Evolutionary conservation across 2,797 vertebrate genomes (phyloP).

Genomic region (Huso huso): DNA sequence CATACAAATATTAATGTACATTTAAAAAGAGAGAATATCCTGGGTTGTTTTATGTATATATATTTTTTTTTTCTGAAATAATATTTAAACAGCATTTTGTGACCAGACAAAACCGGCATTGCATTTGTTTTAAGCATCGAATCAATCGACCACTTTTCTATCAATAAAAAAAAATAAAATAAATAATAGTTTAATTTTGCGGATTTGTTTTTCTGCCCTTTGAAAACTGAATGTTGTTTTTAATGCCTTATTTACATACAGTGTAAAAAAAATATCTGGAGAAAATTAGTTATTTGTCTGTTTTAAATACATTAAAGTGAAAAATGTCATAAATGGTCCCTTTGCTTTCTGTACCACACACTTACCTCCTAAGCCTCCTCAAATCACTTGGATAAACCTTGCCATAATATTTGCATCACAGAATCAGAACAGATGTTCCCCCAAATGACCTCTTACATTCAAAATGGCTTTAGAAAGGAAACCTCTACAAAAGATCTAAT

Average conservation of each 20-base stretch:
- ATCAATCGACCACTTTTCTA: constrained; percentile 71
- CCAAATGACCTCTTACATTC: too few species aligned
- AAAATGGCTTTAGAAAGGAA: too few species aligned
- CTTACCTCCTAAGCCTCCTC: too few species aligned
- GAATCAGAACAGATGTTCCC: too few species aligned
- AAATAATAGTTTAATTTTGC: too few species aligned
- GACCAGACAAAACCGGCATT: constrained; percentile 55
- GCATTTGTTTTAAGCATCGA: constrained; percentile 54
- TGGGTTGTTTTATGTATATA: constrained; percentile 36
- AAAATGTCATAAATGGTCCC: constrained; percentile 57
- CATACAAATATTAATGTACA: too few species aligned
- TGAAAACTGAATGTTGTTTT: constrained; percentile 59
- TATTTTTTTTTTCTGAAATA: constrained; percentile 45
- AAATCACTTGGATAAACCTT: too few species aligned
- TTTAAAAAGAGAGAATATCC: constrained; percentile 29
- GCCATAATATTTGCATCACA: too few species aligned
- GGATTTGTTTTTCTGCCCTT: constrained; percentile 41
- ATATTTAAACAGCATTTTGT: constrained; percentile 47
- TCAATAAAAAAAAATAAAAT: constrained; percentile 28
- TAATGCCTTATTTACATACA: constrained; percentile 53
- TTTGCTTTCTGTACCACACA: constrained; percentile 33
- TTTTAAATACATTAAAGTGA: constrained; percentile 68
- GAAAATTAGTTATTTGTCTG: constrained; percentile 54
- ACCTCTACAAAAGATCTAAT: too few species aligned
- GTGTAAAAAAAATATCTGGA: constrained; percentile 58